These are phyloP conservation scores for Willowsia nigromaculata DNA, from an alignment of 2,888 invertebrate species.

Conservation along the genomic window DNA sequence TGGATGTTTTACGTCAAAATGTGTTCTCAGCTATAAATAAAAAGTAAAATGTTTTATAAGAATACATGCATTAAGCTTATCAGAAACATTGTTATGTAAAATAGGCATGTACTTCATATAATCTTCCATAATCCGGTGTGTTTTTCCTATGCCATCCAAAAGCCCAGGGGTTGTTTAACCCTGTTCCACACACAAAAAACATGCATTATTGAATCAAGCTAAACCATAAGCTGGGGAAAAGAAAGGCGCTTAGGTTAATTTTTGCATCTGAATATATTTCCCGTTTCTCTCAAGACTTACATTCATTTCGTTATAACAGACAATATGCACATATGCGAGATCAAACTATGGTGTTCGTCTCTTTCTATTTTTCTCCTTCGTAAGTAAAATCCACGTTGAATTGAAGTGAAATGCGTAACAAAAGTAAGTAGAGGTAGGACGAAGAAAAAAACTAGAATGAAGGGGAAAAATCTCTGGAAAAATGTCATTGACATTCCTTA, in stretches of 20 bases:
- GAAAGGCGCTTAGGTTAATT: constrained; percentile 39
- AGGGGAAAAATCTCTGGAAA: constrained; percentile 36
- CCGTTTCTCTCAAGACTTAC: not conserved
- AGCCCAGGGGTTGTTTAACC: not conserved
- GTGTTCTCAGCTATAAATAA: not conserved
- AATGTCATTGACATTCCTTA: constrained; percentile 69
- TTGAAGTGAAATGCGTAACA: constrained; percentile 7
- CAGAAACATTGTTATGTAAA: not conserved
- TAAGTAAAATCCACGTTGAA: not conserved
- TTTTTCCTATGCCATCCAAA: not conserved
- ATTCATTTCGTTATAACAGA: not conserved
- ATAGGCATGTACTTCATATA: not conserved
- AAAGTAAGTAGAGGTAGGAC: not conserved
- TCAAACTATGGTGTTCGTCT: not conserved
- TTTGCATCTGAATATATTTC: constrained; percentile 1
- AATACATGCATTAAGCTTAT: not conserved
- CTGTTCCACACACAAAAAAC: not conserved
- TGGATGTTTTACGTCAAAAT: constrained; percentile 45
- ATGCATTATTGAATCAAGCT: constrained; percentile 7
- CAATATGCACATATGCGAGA: not conserved
- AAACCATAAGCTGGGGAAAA: not conserved
- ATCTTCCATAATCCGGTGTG: not conserved
- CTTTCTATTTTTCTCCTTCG: not conserved
- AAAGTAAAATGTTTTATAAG: not conserved
- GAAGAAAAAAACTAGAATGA: not conserved